Evolutionary conservation across 2,888 invertebrate genomes (phyloP).

Genomic region (Dolichopus griseipennis): DNA sequence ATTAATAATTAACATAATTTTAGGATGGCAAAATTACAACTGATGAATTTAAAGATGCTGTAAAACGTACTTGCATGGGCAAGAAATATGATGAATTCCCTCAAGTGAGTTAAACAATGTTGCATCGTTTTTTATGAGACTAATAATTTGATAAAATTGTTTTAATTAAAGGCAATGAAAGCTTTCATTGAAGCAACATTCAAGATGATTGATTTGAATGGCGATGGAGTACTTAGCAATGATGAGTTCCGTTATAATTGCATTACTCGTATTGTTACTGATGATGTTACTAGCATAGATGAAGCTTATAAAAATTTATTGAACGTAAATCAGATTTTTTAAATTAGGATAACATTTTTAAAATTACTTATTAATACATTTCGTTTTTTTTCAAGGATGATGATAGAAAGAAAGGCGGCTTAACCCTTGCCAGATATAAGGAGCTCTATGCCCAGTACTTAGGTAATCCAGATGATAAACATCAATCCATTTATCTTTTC

Average conservation of each 20-base stretch:
- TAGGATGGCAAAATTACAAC: slow-evolving; percentile 75
- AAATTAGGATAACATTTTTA: neutral
- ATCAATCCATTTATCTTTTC: slow-evolving; percentile 66
- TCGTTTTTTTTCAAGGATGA: neutral
- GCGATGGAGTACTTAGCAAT: slow-evolving; percentile 67
- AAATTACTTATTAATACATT: neutral
- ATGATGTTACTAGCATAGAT: slow-evolving; percentile 65
- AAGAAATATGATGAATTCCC: slow-evolving; percentile 70
- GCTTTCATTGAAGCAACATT: slow-evolving; percentile 80
- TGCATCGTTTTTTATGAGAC: neutral
- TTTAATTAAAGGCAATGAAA: slow-evolving; percentile 55
- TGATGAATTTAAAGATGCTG: slow-evolving; percentile 72
- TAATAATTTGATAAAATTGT: neutral
- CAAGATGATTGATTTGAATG: slow-evolving; percentile 69
- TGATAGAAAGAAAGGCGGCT: slow-evolving; percentile 41
- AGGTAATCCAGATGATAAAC: slow-evolving; percentile 64
- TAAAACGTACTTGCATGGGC: slow-evolving; percentile 71
- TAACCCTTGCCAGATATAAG: slow-evolving; percentile 69
- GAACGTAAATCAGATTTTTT: slow-evolving; percentile 54
- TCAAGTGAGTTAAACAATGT: slow-evolving; percentile 41
- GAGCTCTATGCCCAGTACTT: slow-evolving; percentile 75
- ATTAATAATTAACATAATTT: slow-evolving; percentile 20
- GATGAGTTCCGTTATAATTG: slow-evolving; percentile 79
- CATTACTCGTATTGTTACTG: slow-evolving; percentile 68
- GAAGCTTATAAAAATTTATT: slow-evolving; percentile 67